Percentiles rank a stretch among this genome's conserved stretches.
phyloP scores from a whole-genome alignment of 2,797 vertebrate species.

The Enteromius fasciolatus region DNA sequence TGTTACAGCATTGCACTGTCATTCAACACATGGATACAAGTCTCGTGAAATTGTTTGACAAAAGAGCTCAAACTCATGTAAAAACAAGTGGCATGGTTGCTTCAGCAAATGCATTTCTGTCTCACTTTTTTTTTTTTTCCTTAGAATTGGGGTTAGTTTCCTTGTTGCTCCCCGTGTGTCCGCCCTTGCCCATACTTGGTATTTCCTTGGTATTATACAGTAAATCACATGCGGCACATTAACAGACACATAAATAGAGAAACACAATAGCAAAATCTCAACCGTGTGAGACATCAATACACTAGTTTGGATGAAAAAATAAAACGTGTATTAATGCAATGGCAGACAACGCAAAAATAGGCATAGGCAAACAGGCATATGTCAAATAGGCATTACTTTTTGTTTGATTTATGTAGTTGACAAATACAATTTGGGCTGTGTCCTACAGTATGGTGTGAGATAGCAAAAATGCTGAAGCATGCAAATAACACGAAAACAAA shows the following conservation, averaged over 20 bases:
- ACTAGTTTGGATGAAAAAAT: background rate
- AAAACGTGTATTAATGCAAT: background rate
- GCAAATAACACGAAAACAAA: too few relatives aligned
- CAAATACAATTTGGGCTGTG: too few relatives aligned
- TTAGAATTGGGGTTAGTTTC: too few relatives aligned
- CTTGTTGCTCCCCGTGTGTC: too few relatives aligned
- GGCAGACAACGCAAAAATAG: background rate
- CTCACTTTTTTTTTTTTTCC: background rate
- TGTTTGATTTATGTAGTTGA: background rate
- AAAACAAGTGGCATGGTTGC: background rate
- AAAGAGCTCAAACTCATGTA: background rate
- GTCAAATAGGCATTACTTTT: background rate
- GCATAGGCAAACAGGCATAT: too few relatives aligned
- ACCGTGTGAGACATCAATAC: background rate
- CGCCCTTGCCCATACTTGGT: too few relatives aligned
- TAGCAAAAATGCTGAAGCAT: too few relatives aligned
- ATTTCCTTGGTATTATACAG: background rate
- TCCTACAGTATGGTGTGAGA: too few relatives aligned
- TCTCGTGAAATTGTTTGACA: background rate
- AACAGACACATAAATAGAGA: background rate
- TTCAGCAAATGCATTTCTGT: background rate
- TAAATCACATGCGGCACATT: background rate
- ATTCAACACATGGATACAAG: background rate
- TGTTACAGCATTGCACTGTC: background rate
- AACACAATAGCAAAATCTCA: background rate